Evolutionary conservation across 2,113 vertebrate genomes (phyloP).

Genomic region (Vireo altiloquus): DNA sequence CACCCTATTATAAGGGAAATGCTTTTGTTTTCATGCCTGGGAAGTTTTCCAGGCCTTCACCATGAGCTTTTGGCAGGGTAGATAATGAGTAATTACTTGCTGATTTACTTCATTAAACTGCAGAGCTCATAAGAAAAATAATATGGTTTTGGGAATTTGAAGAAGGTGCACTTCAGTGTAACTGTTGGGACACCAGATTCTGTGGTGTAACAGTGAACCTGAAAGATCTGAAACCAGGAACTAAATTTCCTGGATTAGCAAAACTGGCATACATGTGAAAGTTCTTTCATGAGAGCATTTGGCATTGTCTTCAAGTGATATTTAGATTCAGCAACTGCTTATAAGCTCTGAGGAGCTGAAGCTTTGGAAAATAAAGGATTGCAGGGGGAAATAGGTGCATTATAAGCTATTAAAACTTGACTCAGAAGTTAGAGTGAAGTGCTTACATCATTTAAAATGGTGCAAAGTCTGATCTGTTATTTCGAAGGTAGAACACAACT

Average conservation of each 20-base stretch:
- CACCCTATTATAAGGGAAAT: neutral
- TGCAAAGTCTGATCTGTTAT: neutral
- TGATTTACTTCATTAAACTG: neutral
- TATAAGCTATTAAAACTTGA: neutral
- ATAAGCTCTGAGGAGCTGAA: neutral
- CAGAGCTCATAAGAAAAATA: neutral
- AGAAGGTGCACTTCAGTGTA: neutral
- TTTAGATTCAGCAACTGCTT: neutral
- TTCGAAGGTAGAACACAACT: neutral
- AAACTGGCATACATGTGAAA: neutral
- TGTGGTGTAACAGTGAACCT: neutral
- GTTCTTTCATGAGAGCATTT: neutral
- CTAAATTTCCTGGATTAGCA: neutral
- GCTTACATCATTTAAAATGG: neutral
- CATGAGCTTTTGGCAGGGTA: neutral
- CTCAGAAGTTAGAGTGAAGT: neutral
- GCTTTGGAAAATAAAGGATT: neutral
- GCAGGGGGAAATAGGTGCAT: neutral
- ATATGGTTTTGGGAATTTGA: neutral
- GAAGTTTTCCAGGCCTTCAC: constrained; percentile 37
- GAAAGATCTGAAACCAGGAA: neutral
- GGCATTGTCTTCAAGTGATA: neutral
- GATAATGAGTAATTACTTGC: constrained; percentile 10
- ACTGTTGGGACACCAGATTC: neutral
- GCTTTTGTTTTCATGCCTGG: neutral